Evolutionary conservation across 2,888 invertebrate genomes (phyloP), one percentile per base, ranked within the genome.

Genomic region (Dorcus hopei): DNA sequence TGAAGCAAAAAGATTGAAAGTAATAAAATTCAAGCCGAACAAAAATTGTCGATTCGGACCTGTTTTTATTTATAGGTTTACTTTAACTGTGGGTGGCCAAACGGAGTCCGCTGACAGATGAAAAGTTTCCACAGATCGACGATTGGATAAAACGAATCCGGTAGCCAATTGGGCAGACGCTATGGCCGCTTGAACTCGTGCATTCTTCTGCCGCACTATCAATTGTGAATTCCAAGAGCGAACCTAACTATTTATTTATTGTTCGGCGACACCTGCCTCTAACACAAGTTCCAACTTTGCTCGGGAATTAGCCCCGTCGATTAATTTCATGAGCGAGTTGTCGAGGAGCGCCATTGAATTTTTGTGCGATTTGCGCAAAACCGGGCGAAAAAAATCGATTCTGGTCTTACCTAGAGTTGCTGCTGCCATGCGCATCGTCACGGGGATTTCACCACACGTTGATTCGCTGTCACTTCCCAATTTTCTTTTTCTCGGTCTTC

Each of bases 401-500:
- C 43, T 47, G 43, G 42, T 72, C 83, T 84, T 79, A 89, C 89
- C 89, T 72, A 89, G 76, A 41, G 88, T 85, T 9, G 85, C 84
- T 63, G 86, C 85, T 23, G 87, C 85, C 81, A 89, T 85, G 71
- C 88, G 82, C 87, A 89, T 87, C 0, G 84, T 85, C 5, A 87
- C 83, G 58, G 87, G 87, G 69, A 88, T 79, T 61, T 87, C 87
- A 16, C 80, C 79, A 49, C 87, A 86, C 7, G 81, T 82, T 5
- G 83, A 80, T 0, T 80, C 80, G 59, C 82, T 83, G 8, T 80
- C 77, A 23, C 71, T 67, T 38, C 72, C 75, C n/a, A 87, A 74
- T 76, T 91, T 91, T 73, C 91, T 80, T 77, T 93, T 93, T 68
- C 92, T 80, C 0, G 92, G 92, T 23, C 93, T 80, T 1, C 92